Conservation (phyloP, 2,888 invertebrate genomes). For the Coleophora flavipennella region DNA sequence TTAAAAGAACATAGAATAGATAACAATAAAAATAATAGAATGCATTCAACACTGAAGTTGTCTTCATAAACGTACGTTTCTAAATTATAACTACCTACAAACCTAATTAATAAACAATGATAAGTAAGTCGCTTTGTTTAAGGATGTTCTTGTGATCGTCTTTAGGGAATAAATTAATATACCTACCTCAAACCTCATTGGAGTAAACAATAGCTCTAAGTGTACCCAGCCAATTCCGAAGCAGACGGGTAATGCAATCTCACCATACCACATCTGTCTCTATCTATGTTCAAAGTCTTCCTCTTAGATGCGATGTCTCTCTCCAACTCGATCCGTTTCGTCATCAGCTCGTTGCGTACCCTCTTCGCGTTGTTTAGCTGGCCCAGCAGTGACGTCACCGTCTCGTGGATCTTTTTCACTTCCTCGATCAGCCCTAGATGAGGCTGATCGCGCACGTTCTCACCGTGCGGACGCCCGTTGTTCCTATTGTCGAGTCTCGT, state of each 20-base stretch:
- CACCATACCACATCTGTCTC: conserved; percentile 76
- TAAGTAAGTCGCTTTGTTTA: no score
- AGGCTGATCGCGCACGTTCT: conserved; percentile 86
- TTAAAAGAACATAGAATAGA: no score
- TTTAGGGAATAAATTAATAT: no score
- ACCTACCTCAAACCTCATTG: no score
- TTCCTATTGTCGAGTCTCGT: conserved; percentile 86
- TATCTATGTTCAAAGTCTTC: conserved; percentile 79
- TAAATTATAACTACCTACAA: no score
- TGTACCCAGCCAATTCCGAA: conserved; percentile 73
- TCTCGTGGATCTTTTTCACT: conserved; percentile 79
- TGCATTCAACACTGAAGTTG: no score
- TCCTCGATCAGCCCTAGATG: conserved; percentile 84
- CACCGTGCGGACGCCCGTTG: conserved; percentile 82
- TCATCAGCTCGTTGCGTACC: conserved; percentile 59
- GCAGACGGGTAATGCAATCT: conserved; percentile 81
- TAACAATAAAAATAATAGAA: no score
- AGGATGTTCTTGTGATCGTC: no score
- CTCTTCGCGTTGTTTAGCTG: conserved; percentile 78
- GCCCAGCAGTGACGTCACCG: conserved; percentile 76
- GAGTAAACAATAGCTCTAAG: no score
- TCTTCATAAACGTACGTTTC: no score
- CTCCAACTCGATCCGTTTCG: conserved; percentile 75
- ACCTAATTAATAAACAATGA: no score
- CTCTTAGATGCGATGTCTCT: conserved; percentile 79